Conservation (phyloP, 2,797 vertebrate genomes). For the Mycteria americana region DNA sequence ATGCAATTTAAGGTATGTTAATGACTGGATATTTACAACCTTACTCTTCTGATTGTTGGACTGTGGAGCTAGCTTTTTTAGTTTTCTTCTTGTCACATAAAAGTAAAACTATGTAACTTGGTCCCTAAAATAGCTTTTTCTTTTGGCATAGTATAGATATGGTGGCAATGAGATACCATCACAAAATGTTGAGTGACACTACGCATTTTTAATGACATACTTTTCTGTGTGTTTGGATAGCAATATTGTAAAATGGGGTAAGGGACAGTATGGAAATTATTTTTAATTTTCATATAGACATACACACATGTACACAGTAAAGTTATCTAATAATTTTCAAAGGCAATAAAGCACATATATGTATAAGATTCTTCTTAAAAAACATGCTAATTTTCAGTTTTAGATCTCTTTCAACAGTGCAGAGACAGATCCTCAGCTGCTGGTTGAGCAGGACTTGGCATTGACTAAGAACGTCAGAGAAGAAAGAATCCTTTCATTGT, state of each 20-base stretch:
- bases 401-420: not conserved
- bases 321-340: not conserved
- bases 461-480: not conserved
- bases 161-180: not conserved
- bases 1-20: not conserved
- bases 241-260: not conserved
- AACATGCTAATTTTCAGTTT: not conserved
- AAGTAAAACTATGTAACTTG: not conserved
- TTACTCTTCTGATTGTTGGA: not conserved
- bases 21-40: not conserved
- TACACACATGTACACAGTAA: not conserved
- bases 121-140: not conserved
- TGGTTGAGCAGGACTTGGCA: not conserved
- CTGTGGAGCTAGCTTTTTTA: not conserved
- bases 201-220: not conserved
- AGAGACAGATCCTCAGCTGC: not conserved
- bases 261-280: not conserved
- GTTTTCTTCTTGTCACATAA: not conserved
- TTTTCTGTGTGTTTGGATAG: not conserved
- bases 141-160: not conserved
- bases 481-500: not conserved
- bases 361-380: not conserved
- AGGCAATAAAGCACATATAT: not conserved
- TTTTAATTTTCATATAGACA: not conserved
- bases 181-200: not conserved